These are phyloP conservation scores for Anguilla rostrata DNA, from an alignment of 2,113 vertebrate species.

Conservation along the genomic window DNA sequence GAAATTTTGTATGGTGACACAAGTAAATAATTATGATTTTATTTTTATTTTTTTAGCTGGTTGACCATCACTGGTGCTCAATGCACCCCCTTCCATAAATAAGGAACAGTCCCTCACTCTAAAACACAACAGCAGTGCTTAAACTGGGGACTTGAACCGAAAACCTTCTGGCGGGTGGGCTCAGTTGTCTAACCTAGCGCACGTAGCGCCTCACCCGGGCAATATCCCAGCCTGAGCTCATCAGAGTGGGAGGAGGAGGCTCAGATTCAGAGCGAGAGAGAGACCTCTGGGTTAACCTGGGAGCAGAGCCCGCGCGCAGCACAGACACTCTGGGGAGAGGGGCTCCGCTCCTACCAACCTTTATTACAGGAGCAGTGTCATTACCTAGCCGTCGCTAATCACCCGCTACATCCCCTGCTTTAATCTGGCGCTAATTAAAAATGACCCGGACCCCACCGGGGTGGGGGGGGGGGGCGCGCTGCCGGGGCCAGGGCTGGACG, in stretches of 20 bases:
- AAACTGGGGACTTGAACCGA: neutral
- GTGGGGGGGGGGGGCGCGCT: neutral
- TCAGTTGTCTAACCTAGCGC: too few relatives aligned
- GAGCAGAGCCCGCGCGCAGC: neutral
- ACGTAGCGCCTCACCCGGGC: too few relatives aligned
- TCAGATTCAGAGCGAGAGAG: neutral
- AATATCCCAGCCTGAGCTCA: neutral
- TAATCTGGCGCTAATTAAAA: neutral
- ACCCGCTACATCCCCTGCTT: neutral
- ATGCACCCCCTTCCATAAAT: neutral
- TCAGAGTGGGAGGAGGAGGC: neutral
- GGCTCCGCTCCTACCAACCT: neutral
- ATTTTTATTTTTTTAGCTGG: too few relatives aligned
- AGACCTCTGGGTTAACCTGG: neutral
- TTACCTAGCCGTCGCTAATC: neutral
- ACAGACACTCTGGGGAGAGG: too few relatives aligned
- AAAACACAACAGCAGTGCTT: neutral
- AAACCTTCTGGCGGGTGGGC: neutral
- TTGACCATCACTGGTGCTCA: neutral
- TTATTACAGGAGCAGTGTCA: neutral
- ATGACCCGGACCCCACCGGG: neutral
- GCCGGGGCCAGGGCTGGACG: neutral
- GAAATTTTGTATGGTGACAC: too few relatives aligned
- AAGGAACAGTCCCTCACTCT: neutral
- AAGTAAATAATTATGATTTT: too few relatives aligned